A percentile compares a stretch with the other conserved stretches of the same genome.
Evolutionary conservation across 2,113 vertebrate genomes (phyloP).

Genomic region (Otolemur garnettii): DNA sequence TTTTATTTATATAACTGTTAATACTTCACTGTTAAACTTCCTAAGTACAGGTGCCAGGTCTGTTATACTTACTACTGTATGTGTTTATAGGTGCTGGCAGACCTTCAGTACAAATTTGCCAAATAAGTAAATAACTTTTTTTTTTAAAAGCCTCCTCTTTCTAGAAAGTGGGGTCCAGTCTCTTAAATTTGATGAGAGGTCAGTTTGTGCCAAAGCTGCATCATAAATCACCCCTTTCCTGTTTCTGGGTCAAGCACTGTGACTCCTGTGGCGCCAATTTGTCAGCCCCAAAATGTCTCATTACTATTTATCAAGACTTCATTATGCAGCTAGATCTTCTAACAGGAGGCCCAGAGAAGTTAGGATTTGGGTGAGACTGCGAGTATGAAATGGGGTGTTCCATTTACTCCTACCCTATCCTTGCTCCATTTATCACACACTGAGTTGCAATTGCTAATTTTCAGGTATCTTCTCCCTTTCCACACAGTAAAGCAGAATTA

Average conservation of each 20-base stretch:
- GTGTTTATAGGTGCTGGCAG: background rate
- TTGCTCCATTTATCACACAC: constrained; percentile 49
- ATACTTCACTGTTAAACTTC: constrained; percentile 45
- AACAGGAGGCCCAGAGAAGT: constrained; percentile 49
- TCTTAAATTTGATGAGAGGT: constrained; percentile 12
- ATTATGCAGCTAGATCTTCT: constrained; percentile 51
- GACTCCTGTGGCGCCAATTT: constrained; percentile 56
- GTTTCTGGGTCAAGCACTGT: constrained; percentile 52
- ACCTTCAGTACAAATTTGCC: background rate
- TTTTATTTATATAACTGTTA: constrained; percentile 31
- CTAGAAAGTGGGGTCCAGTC: constrained; percentile 21
- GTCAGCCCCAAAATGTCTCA: constrained; percentile 60
- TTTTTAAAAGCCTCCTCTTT: background rate
- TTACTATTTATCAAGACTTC: constrained; percentile 56
- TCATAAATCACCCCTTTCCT: constrained; percentile 1
- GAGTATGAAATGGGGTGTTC: constrained; percentile 33
- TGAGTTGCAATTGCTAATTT: constrained; percentile 56
- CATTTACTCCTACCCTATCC: background rate
- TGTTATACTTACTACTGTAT: constrained; percentile 3
- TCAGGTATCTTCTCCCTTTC: background rate
- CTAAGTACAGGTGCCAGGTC: background rate
- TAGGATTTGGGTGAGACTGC: constrained; percentile 41
- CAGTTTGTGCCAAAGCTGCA: background rate
- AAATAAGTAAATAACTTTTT: constrained; percentile 8
- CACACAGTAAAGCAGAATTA: constrained; percentile 7